These are phyloP conservation scores for Holothuria glaberrima DNA, from an alignment of 35 echinoderm and acorn worm species.

Conservation along the genomic window DNA sequence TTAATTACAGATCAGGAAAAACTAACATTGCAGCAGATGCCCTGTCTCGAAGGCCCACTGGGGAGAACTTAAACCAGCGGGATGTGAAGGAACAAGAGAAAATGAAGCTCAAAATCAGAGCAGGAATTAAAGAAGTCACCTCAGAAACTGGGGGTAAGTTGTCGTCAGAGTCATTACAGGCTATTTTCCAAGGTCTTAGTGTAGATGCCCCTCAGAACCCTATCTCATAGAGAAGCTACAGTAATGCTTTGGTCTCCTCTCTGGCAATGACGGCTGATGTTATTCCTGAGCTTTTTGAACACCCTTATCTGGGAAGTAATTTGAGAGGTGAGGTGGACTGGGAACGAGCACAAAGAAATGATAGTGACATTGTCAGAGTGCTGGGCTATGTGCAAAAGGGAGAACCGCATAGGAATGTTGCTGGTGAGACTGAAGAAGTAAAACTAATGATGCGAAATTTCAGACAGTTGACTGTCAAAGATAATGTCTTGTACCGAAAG, in stretches of 20 bases:
- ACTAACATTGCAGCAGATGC: background rate
- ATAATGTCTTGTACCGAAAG: conserved; percentile 54
- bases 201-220: background rate
- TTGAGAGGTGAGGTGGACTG: background rate
- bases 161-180: background rate
- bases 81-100: conserved; percentile 38
- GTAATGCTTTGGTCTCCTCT: background rate
- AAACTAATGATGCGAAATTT: conserved; percentile 39
- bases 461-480: background rate
- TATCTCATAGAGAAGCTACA: background rate
- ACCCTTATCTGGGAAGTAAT: background rate
- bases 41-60: background rate
- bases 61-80: background rate
- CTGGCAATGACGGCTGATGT: conserved; percentile 32
- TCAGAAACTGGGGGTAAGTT: background rate
- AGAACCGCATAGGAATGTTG: background rate
- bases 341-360: background rate
- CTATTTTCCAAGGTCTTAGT: background rate
- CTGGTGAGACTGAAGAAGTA: background rate
- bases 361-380: background rate
- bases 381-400: background rate
- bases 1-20: conserved; percentile 1
- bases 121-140: background rate
- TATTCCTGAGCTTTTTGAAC: background rate
- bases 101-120: conserved; percentile 1